Conservation (phyloP, 2,113 vertebrate genomes). For the Laterallus jamaicensis region DNA sequence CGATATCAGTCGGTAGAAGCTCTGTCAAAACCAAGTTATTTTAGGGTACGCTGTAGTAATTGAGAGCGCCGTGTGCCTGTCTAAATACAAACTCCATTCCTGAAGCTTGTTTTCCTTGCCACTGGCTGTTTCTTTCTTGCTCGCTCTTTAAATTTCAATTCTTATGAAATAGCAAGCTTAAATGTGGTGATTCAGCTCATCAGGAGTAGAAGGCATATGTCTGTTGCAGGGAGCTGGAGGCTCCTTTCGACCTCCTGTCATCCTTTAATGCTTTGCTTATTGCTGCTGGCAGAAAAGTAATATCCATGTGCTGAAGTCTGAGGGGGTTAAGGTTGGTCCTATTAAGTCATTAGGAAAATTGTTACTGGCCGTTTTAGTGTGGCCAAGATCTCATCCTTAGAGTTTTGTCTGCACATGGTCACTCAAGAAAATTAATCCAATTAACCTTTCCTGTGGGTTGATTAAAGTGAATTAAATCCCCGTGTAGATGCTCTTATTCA, state of each 20-base stretch:
- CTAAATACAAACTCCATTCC: neutral
- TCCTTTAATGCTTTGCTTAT: neutral
- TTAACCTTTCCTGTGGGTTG: constrained; percentile 15
- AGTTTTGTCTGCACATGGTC: neutral
- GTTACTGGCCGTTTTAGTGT: neutral
- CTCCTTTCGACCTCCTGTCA: neutral
- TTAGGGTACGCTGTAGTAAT: neutral
- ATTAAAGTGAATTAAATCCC: constrained; percentile 26
- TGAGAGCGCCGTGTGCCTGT: neutral
- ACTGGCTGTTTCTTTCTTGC: neutral
- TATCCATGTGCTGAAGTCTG: neutral
- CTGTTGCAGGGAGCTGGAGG: neutral
- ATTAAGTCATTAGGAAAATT: neutral
- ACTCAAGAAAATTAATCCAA: constrained; percentile 34
- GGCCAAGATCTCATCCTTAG: neutral
- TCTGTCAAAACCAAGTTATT: neutral
- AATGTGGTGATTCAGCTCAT: neutral
- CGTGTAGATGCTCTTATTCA: neutral
- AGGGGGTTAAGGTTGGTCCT: neutral
- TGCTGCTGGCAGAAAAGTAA: neutral
- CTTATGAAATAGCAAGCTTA: neutral
- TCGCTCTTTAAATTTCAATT: neutral
- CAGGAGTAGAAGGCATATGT: neutral
- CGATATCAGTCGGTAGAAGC: neutral
- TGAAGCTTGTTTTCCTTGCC: neutral